Percentiles rank a stretch among this genome's conserved stretches.
Conservation (phyloP, 2,797 vertebrate species). For the Melanotaenia boesemani region DNA sequence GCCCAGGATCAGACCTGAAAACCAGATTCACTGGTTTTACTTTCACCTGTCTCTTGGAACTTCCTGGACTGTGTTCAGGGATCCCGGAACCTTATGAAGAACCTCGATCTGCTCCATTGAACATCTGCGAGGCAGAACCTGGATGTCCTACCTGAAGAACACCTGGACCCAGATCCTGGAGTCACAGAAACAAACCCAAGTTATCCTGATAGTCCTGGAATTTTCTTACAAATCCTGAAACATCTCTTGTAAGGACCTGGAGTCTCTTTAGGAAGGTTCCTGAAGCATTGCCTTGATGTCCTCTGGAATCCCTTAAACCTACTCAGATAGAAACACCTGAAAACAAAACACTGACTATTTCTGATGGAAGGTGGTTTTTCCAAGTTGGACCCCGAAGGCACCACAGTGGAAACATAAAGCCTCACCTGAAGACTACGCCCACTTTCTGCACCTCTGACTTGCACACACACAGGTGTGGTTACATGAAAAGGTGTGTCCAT, state of each 20-base stretch:
- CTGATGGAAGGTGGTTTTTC: not conserved
- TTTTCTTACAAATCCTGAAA: not conserved
- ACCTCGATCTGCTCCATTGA: not conserved
- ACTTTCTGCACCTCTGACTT: not conserved
- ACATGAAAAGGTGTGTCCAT: constrained; percentile 32
- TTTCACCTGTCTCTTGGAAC: not conserved
- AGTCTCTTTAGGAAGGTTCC: not conserved
- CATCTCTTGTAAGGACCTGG: not conserved
- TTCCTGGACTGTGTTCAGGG: not conserved
- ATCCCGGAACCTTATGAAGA: not conserved
- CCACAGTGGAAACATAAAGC: constrained; percentile 4
- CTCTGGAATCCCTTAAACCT: not conserved
- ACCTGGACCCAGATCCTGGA: not conserved
- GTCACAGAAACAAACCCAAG: not conserved
- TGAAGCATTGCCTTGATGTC: no score
- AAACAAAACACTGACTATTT: no score
- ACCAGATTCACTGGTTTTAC: no score
- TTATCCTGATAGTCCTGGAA: not conserved
- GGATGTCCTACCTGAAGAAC: no score
- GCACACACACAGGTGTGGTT: constrained; percentile 8
- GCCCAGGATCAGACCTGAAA: not conserved
- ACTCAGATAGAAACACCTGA: not conserved
- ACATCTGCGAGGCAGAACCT: no score
- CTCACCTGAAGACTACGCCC: not conserved
- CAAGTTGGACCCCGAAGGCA: constrained; percentile 26